Evolutionary conservation across 2,888 invertebrate genomes (phyloP), one percentile per base, ranked within the genome.

Genomic region (Acanthopleura granulata): DNA sequence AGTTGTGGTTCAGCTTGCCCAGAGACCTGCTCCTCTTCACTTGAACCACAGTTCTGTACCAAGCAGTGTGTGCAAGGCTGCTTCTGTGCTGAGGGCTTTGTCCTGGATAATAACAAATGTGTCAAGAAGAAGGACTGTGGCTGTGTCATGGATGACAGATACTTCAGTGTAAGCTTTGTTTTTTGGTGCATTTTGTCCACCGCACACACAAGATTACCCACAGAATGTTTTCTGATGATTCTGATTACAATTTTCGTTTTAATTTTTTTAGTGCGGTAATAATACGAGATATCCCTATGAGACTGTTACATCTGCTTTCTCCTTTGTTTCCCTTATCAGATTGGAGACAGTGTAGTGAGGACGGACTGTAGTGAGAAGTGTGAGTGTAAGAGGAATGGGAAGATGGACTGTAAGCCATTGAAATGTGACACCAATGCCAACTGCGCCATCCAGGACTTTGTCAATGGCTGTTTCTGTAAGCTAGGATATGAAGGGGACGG

Each of bases 381-480:
- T 66, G 66, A 66, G 25, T 66, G 66, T 66, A 22, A 66, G 66
- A 66, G 66, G 29, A 66, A 22, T 30, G 73, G 73, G 16, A 30
- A 61, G 18, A 18, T 62, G 62, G 29, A 16, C 16, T 73, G 73
- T 73, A 73, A 50, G 14, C 51, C 70, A 15, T 22, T 83, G 0
- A 71, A 57, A 0, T 85, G 85, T 76, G 77, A 77, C 66, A 74
- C 73, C 16, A 74, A 82, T 61, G 83, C 83, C 1, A 74, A 72
- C 12, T 85, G 84, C 76, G 72, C 49, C 16, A 40, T 79, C 1
- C 40, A 80, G 16, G 78, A 80, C 30, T 18, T 18, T 14, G 74
- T 79, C 0, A 81, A 81, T 71, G 83, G 83, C 0, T 86, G 87
- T 30, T 82, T 81, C 73, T 87, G 86, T 74, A 75, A 77, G 22